phyloP scores from a whole-genome alignment of 2,113 vertebrate species.

The Dicaeum eximium region DNA sequence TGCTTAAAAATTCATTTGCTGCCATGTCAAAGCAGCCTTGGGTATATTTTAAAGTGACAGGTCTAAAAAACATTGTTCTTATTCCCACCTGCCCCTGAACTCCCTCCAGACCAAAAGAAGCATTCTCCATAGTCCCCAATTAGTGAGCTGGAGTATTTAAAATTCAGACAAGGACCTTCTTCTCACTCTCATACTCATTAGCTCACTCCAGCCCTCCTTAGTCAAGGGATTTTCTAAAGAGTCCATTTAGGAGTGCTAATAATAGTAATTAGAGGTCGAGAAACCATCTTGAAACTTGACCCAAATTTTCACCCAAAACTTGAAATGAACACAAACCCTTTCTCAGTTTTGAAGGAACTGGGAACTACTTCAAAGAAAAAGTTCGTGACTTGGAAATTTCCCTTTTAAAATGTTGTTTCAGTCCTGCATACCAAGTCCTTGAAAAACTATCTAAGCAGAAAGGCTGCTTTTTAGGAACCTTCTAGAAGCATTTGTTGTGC shows the following conservation, averaged over 20 bases:
- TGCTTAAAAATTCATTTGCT: slow-evolving; percentile 44
- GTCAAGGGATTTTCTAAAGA: slow-evolving; percentile 66
- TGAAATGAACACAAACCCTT: slow-evolving; percentile 58
- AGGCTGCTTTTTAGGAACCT: slow-evolving; percentile 43
- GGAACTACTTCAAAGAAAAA: slow-evolving; percentile 39
- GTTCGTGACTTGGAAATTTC: slow-evolving; percentile 47
- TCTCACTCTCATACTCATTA: slow-evolving; percentile 68
- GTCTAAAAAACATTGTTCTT: slow-evolving; percentile 57
- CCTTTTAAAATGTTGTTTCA: slow-evolving; percentile 48
- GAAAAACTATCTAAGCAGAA: slow-evolving; percentile 41
- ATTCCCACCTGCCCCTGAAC: slow-evolving; percentile 39
- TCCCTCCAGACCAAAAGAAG: background rate
- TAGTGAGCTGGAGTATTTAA: slow-evolving; percentile 60
- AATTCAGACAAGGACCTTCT: slow-evolving; percentile 61
- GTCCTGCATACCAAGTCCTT: slow-evolving; percentile 16
- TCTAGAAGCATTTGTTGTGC: slow-evolving; percentile 18
- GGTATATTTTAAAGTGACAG: slow-evolving; percentile 56
- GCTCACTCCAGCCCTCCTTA: slow-evolving; percentile 60
- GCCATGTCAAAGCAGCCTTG: slow-evolving; percentile 17
- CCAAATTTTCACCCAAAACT: slow-evolving; percentile 67
- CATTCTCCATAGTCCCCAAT: slow-evolving; percentile 37
- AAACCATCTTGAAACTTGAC: slow-evolving; percentile 72
- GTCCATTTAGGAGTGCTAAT: slow-evolving; percentile 62
- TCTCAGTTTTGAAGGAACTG: slow-evolving; percentile 35
- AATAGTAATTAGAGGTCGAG: slow-evolving; percentile 71